Evolutionary conservation across 2,888 invertebrate species (phyloP), one percentile per base, ranked within the genome.

Genomic region (Villa cingulata): DNA sequence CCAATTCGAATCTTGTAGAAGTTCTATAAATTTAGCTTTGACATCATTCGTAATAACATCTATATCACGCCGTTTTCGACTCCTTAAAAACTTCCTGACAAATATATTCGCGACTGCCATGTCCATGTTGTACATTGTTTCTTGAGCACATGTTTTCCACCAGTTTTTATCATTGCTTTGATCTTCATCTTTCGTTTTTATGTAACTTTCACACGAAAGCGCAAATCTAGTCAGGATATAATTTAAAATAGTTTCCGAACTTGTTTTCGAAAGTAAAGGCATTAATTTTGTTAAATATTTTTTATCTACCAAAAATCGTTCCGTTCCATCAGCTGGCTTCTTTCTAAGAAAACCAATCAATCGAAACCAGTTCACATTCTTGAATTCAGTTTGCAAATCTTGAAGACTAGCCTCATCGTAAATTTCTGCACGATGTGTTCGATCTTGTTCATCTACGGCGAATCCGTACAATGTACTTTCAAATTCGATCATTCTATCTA

Each of bases 101-200:
- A 87, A 89, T 78, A 89, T 85, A 16, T 27, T 9, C 6, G 23
- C 40, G 5, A 27, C 23, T 23, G 41, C 40, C 62, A 87, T 88
- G 15, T 84, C 78, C 75, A 90, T 72, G 46, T 83, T 84, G 58
- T 80, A 83, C 60, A 85, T 86, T 3, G 90, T 86, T 54, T 90
- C 89, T 6, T 81, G 80, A 2, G 91, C 85, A 60, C 92, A 92
- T 56, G 83, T 85, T 54, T 88, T 72, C 92, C 91, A 91, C 45
- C 49, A 37, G 37, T 36, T n/a, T 32, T 32, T 7, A 48, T 20
- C 29, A 36, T 29, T 6, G 7, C 29, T 5, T 34, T 12, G 41
- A n/a, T 20, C 12, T 38, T 36, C 17, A 37, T 14, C 5, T n/a
- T 40, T n/a, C 39, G 27, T 9, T 27, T 34, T 17, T 16, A 41